Conservation (phyloP, 2,888 invertebrate genomes). For the Gisinianus flammeolus region DNA sequence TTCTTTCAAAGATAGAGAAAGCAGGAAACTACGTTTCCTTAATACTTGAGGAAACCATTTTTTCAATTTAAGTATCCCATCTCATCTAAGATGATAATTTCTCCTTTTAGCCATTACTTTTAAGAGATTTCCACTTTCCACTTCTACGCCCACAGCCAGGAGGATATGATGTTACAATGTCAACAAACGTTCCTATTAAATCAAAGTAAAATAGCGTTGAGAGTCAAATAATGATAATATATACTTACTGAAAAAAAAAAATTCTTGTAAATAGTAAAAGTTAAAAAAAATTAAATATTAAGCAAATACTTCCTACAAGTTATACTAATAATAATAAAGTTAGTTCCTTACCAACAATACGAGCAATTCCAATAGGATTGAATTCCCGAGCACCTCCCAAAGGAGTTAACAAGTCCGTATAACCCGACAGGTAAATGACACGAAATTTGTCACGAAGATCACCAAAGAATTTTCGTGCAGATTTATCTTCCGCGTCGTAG, state of each 20-base stretch:
- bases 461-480: slow-evolving; percentile 46
- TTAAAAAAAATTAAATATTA: background rate
- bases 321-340: background rate
- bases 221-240: too few relatives aligned
- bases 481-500: slow-evolving; percentile 33
- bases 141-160: slow-evolving; percentile 37
- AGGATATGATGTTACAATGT: slow-evolving; percentile 37
- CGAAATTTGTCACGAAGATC: slow-evolving; percentile 53
- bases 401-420: slow-evolving; percentile 42
- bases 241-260: too few relatives aligned
- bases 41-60: slow-evolving; percentile 20
- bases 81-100: slow-evolving; percentile 27
- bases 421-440: slow-evolving; percentile 52
- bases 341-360: slow-evolving; percentile 44
- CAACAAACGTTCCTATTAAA: slow-evolving; percentile 42
- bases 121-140: slow-evolving; percentile 37
- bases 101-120: slow-evolving; percentile 43
- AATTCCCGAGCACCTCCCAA: slow-evolving; percentile 36
- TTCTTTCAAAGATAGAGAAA: slow-evolving; percentile 32
- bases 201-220: background rate
- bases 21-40: slow-evolving; percentile 29
- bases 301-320: too few relatives aligned
- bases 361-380: slow-evolving; percentile 49
- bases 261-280: too few relatives aligned
- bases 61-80: slow-evolving; percentile 34